Percentiles rank a stretch among this genome's conserved stretches.
Evolutionary conservation across 2,888 invertebrate genomes (phyloP).

Genomic region (Biston betularia): DNA sequence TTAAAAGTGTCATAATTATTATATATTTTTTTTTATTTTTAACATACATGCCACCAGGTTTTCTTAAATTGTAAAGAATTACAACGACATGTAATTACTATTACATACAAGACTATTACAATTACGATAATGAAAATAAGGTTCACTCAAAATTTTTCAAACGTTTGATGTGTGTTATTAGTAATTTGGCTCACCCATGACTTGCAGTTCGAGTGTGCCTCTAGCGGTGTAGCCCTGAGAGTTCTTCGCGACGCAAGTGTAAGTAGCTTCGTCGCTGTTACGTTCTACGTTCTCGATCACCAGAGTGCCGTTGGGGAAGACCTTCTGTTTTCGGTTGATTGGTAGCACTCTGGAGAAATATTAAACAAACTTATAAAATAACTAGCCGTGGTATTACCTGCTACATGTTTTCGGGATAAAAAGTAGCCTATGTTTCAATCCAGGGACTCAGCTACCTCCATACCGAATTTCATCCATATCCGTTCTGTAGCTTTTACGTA

Average conservation of each 20-base stretch:
- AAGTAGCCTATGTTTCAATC: too few species aligned
- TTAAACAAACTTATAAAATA: not conserved
- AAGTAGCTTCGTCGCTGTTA: constrained; percentile 96
- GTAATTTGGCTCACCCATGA: constrained; percentile 94
- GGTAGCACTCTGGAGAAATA: constrained; percentile 89
- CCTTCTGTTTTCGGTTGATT: constrained; percentile 97
- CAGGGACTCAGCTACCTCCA: too few species aligned
- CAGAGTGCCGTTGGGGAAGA: constrained; percentile 96
- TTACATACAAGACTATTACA: too few species aligned
- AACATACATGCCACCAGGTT: too few species aligned
- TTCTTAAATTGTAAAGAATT: too few species aligned
- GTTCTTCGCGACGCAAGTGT: constrained; percentile 97
- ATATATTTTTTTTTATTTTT: too few species aligned
- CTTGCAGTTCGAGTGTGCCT: constrained; percentile 96
- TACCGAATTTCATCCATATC: too few species aligned
- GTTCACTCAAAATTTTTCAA: constrained; percentile 23
- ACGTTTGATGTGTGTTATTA: too few species aligned
- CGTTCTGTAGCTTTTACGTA: too few species aligned
- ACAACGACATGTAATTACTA: too few species aligned
- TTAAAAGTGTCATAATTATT: too few species aligned
- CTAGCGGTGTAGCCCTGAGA: constrained; percentile 95
- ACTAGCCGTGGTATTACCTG: not conserved
- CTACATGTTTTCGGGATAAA: too few species aligned
- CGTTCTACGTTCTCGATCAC: constrained; percentile 97
- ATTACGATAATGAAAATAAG: not conserved